Evolutionary conservation across 2,113 vertebrate species (phyloP), one percentile per base, ranked within the genome.

Genomic region (Strigops habroptila): DNA sequence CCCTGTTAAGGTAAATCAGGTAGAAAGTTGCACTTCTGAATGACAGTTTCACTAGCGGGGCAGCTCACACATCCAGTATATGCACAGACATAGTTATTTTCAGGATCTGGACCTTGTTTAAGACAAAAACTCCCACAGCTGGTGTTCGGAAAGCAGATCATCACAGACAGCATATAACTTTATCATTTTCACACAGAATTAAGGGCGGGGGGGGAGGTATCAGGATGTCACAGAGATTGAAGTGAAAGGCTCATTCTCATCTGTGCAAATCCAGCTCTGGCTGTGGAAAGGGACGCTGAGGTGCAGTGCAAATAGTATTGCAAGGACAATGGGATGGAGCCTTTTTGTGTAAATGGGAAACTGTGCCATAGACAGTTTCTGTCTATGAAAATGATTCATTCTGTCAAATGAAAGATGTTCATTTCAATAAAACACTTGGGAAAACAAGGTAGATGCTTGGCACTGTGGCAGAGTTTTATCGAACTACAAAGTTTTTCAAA

Each of bases 351-450:
- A 88, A 90, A 74, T 41, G 22, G 14, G 57, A 89, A 87, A 75
- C 35, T 14, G 21, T 1, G 1, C 33, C 4, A 3, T 23, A 33
- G 23, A 24, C 22, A 44, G 12, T n/a, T 24, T n/a, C n/a, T n/a
- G n/a, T n/a, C n/a, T n/a, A n/a, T n/a, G n/a, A n/a, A n/a, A n/a
- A n/a, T n/a, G n/a, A n/a, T n/a, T n/a, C n/a, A n/a, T n/a, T n/a
- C n/a, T n/a, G n/a, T n/a, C n/a, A n/a, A n/a, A n/a, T n/a, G n/a
- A n/a, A 24, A 87, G 79, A 44, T 14, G 22, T 35, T 82, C 3
- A 14, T 65, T 67, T 83, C 24, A 55, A 14, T 57, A 48, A 91
- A 91, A 62, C 12, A 25, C 9, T 43, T 19, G 10, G 21, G 37
- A 8, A 65, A 67, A 77, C 14, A 68, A 69, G 17, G n/a, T 88